Conservation (phyloP, 2,888 invertebrate genomes). For the Aelia acuminata region DNA sequence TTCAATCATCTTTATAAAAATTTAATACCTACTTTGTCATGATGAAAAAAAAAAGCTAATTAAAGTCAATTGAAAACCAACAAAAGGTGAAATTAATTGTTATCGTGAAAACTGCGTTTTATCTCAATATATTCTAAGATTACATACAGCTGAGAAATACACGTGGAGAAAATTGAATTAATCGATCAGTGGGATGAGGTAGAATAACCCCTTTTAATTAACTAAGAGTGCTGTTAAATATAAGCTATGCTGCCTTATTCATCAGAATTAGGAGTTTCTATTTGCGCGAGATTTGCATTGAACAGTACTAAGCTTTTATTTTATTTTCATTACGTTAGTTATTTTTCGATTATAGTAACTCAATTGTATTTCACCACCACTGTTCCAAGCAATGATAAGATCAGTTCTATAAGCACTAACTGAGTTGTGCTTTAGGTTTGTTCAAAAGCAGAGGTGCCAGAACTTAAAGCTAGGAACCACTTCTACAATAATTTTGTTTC, state of each 20-base stretch:
- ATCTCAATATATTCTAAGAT: background rate
- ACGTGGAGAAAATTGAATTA: background rate
- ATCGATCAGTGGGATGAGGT: background rate
- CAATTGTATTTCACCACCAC: too few species aligned
- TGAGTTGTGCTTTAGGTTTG: too few species aligned
- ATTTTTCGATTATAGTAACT: background rate
- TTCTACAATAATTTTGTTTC: too few species aligned
- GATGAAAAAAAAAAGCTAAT: too few species aligned
- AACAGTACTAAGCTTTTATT: background rate
- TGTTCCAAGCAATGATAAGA: too few species aligned
- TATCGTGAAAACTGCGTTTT: background rate
- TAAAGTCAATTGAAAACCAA: too few species aligned
- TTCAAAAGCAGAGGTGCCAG: too few species aligned
- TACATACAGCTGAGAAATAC: background rate
- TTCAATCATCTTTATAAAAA: too few species aligned
- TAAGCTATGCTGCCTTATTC: background rate
- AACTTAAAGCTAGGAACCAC: too few species aligned
- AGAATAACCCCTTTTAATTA: constrained; percentile 11
- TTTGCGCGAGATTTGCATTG: background rate
- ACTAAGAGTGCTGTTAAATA: constrained; percentile 2
- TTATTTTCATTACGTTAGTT: background rate
- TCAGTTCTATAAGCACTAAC: too few species aligned
- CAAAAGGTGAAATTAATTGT: background rate
- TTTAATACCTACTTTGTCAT: too few species aligned
- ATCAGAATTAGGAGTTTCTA: background rate